Percentiles rank a stretch among this genome's conserved stretches.
Conservation (phyloP, 30 jellyfish, hydroid and myxozoan genomes). For the Sanderia malayensis region DNA sequence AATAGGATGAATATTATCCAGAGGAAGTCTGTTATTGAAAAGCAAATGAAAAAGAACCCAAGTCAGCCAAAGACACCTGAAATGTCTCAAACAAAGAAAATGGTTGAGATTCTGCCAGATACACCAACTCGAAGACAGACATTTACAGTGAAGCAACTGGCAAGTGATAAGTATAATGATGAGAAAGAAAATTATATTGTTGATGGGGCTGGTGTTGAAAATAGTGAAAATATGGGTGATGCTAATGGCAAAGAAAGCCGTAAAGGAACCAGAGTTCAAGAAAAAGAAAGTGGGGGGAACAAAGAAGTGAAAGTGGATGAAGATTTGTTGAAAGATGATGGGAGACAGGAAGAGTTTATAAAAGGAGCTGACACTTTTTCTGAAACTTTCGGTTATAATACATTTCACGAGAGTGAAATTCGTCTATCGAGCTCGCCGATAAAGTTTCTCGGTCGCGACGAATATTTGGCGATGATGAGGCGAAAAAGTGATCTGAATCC, state of each 20-base stretch:
- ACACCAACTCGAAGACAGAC: conserved; percentile 78
- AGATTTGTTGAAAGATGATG: too few species aligned
- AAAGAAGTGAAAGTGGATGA: neutral
- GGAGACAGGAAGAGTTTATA: too few species aligned
- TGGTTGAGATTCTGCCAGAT: conserved; percentile 60
- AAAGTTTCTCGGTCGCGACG: conserved; percentile 9
- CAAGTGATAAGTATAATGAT: conserved; percentile 7
- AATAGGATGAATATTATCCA: conserved; percentile 8
- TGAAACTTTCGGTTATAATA: conserved; percentile 13
- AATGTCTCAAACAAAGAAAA: conserved; percentile 18
- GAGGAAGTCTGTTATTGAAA: neutral
- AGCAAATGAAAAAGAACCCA: neutral
- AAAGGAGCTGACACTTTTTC: neutral
- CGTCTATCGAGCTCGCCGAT: conserved; percentile 57
- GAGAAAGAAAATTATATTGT: too few species aligned
- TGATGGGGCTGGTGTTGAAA: neutral
- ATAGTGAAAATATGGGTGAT: neutral
- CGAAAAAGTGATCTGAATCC: conserved; percentile 41
- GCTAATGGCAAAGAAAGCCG: too few species aligned
- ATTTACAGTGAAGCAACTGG: too few species aligned
- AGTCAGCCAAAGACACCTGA: neutral
- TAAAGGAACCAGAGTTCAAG: too few species aligned
- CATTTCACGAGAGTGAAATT: conserved; percentile 63
- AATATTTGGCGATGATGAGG: conserved; percentile 1
- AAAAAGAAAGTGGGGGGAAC: too few species aligned